phyloP scores from a whole-genome alignment of 1,140 invertebrate species.

The Drosophila seguyi region DNA sequence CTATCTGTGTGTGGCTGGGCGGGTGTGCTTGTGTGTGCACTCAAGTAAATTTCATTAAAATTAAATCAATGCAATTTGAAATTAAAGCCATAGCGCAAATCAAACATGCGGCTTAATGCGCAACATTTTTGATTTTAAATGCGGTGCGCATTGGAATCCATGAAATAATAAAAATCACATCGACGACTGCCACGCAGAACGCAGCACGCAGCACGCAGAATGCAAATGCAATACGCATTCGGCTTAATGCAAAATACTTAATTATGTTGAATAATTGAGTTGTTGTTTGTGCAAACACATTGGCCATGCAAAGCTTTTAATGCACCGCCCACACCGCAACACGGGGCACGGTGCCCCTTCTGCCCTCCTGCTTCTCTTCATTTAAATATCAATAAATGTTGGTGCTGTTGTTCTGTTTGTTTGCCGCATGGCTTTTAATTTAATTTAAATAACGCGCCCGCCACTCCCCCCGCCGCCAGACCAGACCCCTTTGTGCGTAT shows the following conservation, averaged over 20 bases:
- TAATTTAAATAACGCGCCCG: slow-evolving; percentile 74
- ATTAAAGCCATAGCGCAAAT: slow-evolving; percentile 76
- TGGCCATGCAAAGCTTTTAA: slow-evolving; percentile 80
- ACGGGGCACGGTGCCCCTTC: slow-evolving; percentile 23
- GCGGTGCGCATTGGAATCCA: slow-evolving; percentile 70
- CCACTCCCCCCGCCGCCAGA: not conserved
- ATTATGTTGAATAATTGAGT: slow-evolving; percentile 83
- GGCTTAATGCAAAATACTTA: slow-evolving; percentile 82
- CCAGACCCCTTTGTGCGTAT: slow-evolving; percentile 8
- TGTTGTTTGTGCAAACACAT: slow-evolving; percentile 79
- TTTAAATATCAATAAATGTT: slow-evolving; percentile 82
- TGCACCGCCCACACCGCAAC: slow-evolving; percentile 67
- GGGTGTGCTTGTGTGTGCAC: slow-evolving; percentile 23
- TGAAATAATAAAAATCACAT: slow-evolving; percentile 79
- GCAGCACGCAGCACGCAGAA: slow-evolving; percentile 30
- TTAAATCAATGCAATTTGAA: slow-evolving; percentile 78
- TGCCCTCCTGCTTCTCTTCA: slow-evolving; percentile 32
- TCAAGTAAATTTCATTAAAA: slow-evolving; percentile 80
- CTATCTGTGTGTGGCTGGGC: slow-evolving; percentile 16
- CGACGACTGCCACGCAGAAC: slow-evolving; percentile 7
- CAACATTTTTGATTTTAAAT: slow-evolving; percentile 82
- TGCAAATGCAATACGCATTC: slow-evolving; percentile 60
- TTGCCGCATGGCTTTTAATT: slow-evolving; percentile 76
- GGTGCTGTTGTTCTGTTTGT: slow-evolving; percentile 65
- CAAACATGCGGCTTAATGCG: slow-evolving; percentile 78